Base-by-base conservation (phyloP, 1,140 invertebrate species). In the Euura lappo region DNA sequence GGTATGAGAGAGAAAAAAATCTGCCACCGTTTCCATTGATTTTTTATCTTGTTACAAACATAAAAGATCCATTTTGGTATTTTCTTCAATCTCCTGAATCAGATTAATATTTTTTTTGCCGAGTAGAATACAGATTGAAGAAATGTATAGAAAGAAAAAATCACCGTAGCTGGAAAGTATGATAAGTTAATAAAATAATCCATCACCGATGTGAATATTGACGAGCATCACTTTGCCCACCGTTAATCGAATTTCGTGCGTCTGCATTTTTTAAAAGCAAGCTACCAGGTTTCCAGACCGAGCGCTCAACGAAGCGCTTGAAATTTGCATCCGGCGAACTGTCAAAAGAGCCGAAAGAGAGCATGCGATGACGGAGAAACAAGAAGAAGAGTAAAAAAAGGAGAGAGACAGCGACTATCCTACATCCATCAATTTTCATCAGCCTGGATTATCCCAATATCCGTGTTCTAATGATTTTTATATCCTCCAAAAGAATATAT, bases 181-280 rank as follows among this genome's bases (percentile, higher is more conserved):
- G 28, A 28, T 28, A 28, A 8, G 10, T 60, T 6, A 60, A 60
- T 60, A 60, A 60, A 60, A 60, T 6, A 60, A 60, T 60, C 51
- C 51, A 60, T 60, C 51, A 60, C 51, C 51, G 51, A 60, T 3
- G 51, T 60, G 51, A 60, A 60, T 60, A 60, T 60, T 6, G 51
- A 60, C 51, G 51, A 60, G 51, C 3, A 60, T 60, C 51, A 60
- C 51, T 60, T 60, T 60, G 51, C 51, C 10, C 13, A n/a, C 51
- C 13, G 51, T 60, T 60, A 60, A 60, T 60, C 51, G 51, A 60
- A 60, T 60, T 4, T 60, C 51, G 51, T 60, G 51, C 51, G 51
- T 60, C 51, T 60, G 51, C 51, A 60, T 60, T 60, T 60, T 60
- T 60, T 60, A 11, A 60, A 60, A 60, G 51, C 13, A 60, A n/a